Percentiles rank a stretch among this genome's conserved stretches.
These are phyloP conservation scores for Hipposideros larvatus DNA, from an alignment of 2,797 vertebrate species.

Conservation along the genomic window DNA sequence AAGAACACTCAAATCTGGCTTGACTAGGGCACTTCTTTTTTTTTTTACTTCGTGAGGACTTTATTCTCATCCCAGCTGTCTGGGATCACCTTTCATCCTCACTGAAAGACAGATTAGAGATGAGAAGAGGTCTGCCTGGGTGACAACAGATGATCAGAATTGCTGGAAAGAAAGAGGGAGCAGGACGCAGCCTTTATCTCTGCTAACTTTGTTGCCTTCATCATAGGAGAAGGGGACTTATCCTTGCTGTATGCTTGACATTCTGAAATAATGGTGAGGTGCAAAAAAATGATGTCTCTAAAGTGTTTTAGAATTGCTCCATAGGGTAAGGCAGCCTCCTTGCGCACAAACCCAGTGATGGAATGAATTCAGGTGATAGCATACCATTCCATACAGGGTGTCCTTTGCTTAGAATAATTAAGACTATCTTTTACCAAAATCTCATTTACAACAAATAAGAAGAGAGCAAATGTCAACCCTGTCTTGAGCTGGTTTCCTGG, in stretches of 20 bases:
- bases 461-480: neutral
- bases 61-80: neutral
- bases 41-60: neutral
- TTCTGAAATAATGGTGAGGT: neutral
- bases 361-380: neutral
- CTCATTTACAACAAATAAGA: neutral
- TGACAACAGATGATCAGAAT: neutral
- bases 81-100: neutral
- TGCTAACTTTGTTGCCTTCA: neutral
- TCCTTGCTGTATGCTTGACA: neutral
- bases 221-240: neutral
- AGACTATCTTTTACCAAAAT: neutral
- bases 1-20: neutral
- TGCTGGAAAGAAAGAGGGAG: neutral
- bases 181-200: neutral
- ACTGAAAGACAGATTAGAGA: neutral
- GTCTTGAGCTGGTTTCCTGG: neutral
- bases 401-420: slow-evolving; percentile 9
- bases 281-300: neutral
- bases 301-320: neutral
- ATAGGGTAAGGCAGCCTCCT: neutral
- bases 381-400: neutral
- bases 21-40: neutral
- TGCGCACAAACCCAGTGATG: neutral
- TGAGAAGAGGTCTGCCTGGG: neutral